Percentiles rank a stretch among this genome's conserved stretches.
phyloP scores from a whole-genome alignment of 2,113 vertebrate genomes.

The Crypturellus undulatus region DNA sequence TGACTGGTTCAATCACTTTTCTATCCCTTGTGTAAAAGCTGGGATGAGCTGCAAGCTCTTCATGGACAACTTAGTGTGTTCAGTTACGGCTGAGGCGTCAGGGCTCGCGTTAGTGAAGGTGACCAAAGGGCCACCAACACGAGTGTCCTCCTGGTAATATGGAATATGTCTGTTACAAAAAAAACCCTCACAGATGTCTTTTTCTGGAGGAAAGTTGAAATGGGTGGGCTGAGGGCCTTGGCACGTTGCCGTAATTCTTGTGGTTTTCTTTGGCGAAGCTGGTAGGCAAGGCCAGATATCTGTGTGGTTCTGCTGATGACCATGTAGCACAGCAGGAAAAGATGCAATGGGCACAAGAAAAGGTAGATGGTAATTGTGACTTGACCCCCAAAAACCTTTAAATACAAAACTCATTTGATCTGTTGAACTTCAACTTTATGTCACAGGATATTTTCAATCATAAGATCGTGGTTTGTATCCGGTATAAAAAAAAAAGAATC shows the following conservation, averaged over 20 bases:
- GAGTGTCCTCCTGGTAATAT: background rate
- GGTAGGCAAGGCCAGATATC: background rate
- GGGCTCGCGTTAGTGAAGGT: background rate
- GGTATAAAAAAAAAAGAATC: slow-evolving; percentile 11
- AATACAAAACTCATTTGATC: slow-evolving; percentile 54
- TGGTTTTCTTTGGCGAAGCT: background rate
- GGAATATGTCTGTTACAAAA: background rate
- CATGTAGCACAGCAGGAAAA: background rate
- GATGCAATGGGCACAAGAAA: slow-evolving; percentile 36
- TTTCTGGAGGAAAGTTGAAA: background rate
- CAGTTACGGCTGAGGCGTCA: background rate
- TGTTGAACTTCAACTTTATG: slow-evolving; percentile 52
- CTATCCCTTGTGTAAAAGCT: background rate
- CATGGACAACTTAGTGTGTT: fast-evolving
- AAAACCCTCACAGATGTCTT: background rate
- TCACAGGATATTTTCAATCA: slow-evolving; percentile 63
- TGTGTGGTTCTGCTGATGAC: background rate
- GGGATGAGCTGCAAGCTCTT: background rate
- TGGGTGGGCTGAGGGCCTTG: background rate
- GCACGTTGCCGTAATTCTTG: background rate
- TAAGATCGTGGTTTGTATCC: background rate
- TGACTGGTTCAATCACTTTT: background rate
- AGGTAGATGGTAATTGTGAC: slow-evolving; percentile 72
- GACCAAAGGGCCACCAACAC: background rate
- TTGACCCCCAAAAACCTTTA: slow-evolving; percentile 54